Base-by-base conservation (phyloP, 2,797 vertebrate genomes). In the Dendrocincla tyrannina region DNA sequence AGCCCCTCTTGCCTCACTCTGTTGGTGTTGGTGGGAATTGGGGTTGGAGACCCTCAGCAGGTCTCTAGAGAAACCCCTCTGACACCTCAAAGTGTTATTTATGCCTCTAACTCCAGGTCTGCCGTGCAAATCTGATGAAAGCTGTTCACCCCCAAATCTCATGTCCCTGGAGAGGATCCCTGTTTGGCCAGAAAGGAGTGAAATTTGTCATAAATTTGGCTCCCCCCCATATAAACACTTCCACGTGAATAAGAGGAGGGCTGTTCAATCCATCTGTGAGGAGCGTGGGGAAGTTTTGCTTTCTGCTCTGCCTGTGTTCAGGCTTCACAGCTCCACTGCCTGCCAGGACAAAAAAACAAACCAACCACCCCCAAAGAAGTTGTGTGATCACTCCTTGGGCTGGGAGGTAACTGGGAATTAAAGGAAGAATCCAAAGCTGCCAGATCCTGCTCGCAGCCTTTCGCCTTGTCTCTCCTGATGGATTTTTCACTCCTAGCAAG, bases 241-340 rank as follows among this genome's bases (percentile, higher is more conserved):
- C 19, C 67, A 73, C 0, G 24, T 33, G 88, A 46, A 6, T 5
- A 46, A 56, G 59, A 53, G 59, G 52, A 92, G 78, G 32, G 49
- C 86, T 95, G 86, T 72, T 50, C 82, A 53, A 80, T 13, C 85
- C 93, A 83, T 88, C 85, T 80, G 82, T 16, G 49, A 55, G 66
- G 25, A 88, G 60, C 49, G 7, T 4, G n/a, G 83, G 78, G 64
- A 22, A 5, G 74, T 58, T 46, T 73, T 78, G 42, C 85, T 85
- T 58, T 59, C 33, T 85, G 67, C 60, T 77, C 50, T 55, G 80
- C 74, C 92, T 73, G 7, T 19, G 20, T 53, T 75, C 85, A 58
- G 30, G 50, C 63, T 42, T 28, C 42, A 37, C 9, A 6, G 46
- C 58, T 92, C 37, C 75, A 0, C 17, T 42, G 46, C 62, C 83